Conservation (phyloP, 1,140 invertebrate genomes). For the Zaprionus ghesquierei region DNA sequence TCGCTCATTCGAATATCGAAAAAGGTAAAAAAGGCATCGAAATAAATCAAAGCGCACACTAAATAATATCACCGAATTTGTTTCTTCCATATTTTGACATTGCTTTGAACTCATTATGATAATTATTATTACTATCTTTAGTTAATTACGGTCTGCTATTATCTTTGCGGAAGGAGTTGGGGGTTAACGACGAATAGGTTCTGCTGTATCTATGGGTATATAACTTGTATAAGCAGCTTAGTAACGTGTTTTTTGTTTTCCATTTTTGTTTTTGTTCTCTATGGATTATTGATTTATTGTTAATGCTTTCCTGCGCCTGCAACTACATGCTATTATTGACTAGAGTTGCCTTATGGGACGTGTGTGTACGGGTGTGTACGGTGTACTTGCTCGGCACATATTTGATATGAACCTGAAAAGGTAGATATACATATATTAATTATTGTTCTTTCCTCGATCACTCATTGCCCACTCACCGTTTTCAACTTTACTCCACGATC, state of each 20-base stretch:
- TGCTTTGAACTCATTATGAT: slow-evolving; percentile 9
- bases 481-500: slow-evolving; percentile 69
- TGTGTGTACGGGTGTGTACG: slow-evolving; percentile 37
- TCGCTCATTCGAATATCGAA: not conserved
- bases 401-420: slow-evolving; percentile 57
- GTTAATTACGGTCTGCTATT: slow-evolving; percentile 16
- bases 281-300: slow-evolving; percentile 45
- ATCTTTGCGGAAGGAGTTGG: slow-evolving; percentile 6
- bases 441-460: not conserved
- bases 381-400: slow-evolving; percentile 37
- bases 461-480: not conserved
- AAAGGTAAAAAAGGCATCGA: not conserved
- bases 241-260: slow-evolving; percentile 48
- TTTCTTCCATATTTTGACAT: slow-evolving; percentile 33
- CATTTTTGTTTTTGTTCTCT: slow-evolving; percentile 30
- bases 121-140: slow-evolving; percentile 11
- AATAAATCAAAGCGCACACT: slow-evolving; percentile 67
- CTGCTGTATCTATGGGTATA: slow-evolving; percentile 36
- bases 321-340: slow-evolving; percentile 79
- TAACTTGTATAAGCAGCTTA: slow-evolving; percentile 24
- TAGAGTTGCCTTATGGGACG: slow-evolving; percentile 80
- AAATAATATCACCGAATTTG: slow-evolving; percentile 81
- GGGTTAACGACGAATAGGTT: slow-evolving; percentile 52
- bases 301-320: slow-evolving; percentile 56
- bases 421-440: not conserved